Evolutionary conservation across 2,113 vertebrate species (phyloP), one percentile per base, ranked within the genome.

Genomic region (Macroglossus sobrinus): DNA sequence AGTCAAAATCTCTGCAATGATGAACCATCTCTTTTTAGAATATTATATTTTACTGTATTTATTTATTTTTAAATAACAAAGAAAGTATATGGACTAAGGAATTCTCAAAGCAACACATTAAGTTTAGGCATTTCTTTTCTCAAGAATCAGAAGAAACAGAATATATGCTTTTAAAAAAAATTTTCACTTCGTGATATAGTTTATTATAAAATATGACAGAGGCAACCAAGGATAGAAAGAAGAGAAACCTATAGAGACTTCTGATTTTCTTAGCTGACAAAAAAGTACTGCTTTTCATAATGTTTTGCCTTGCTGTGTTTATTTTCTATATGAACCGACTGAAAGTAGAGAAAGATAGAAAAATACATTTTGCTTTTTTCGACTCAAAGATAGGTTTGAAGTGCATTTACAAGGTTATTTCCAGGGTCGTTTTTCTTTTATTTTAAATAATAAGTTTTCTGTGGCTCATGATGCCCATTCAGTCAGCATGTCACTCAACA

Each of bases 251-350:
- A 72, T 57, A 81, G 59, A 84, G 88, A 94, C 28, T 40, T 63
- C 76, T 53, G 63, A 71, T 95, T 81, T 93, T 97, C 79, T 85
- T 91, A 79, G 47, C 85, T 91, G 61, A 93, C 85, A 96, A 82
- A 75, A 74, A 38, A 55, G 26, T 21, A 69, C 59, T n/a, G 78
- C 50, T 87, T 95, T 75, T 64, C 74, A 50, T 69, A 69, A 75
- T 61, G 84, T 76, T 61, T 74, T 80, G 84, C 55, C 71, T 75
- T 84, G 84, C 35, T 55, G 45, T 84, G 66, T 47, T 43, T 93
- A 76, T 92, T 96, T 94, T 95, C 72, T 50, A 2, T 71, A 28
- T 69, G 10, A 88, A 89, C 55, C 76, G 55, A 61, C 89, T 93
- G 93, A 93, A 38, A 84, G 18, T 33, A 87, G 69, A 69, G 43